Base-by-base conservation (phyloP, 2,888 invertebrate species). In the Eretmocerus hayati region DNA sequence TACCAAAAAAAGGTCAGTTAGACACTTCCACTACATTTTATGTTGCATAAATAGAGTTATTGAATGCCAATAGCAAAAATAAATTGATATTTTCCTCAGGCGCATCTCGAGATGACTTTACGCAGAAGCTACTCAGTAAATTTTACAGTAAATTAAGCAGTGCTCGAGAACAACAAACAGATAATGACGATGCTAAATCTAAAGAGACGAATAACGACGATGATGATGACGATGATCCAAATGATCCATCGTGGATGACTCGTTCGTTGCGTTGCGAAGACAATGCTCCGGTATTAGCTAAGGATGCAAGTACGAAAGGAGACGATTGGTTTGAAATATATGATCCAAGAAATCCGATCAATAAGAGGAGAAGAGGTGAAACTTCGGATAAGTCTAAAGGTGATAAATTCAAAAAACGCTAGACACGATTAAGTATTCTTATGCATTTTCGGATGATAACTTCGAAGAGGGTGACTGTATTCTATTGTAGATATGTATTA, bases 301-400 rank as follows among this genome's bases (percentile, higher is more conserved):
- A 90, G 62, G 95, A 96, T 73, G 95, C 95, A 0, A 96, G 91
- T 45, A 86, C 88, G 0, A 90, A 90, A 66, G 83, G 85, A 39
- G 90, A 91, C 58, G 96, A 97, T 62, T 92, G 96, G 90, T 99
- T 93, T 67, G 94, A 95, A 66, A 90, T 95, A 22, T 88, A 87
- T 63, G 97, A 99, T 73, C 97, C 99, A 0, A 76, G 97, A 55
- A 96, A 96, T 76, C 89, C 93, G 0, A 72, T 99, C 4, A 96
- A 92, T 61, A 90, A 94, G 74, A 77, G 96, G 42, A 83, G 94
- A 66, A 78, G 96, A 45, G 92, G 71, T 15, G 71, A 69, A 54
- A 61, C 48, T 13, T 26, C 16, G 26, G 23, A 54, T 11, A 49
- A 53, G 26, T 37, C 46, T 13, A 49, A 48, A 35, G 15, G 9